phyloP scores from a whole-genome alignment of 2,113 vertebrate species.

The Neodontobutis hainanensis region DNA sequence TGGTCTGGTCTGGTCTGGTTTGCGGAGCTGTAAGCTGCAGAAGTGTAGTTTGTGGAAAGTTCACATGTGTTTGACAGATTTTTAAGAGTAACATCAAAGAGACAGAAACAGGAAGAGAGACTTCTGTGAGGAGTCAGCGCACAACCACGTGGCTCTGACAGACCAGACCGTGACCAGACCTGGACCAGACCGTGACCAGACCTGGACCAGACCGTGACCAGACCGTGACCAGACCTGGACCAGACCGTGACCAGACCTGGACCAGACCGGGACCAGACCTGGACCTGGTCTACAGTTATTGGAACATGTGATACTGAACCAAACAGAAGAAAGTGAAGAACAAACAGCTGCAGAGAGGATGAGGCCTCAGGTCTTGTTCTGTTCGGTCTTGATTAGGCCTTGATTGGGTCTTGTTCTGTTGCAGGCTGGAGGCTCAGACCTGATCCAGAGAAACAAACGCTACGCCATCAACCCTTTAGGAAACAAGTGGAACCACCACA shows the following conservation, averaged over 20 bases:
- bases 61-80: slow-evolving; percentile 72
- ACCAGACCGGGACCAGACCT: neutral
- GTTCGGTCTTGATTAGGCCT: no score
- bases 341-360: no score
- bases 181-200: no score
- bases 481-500: slow-evolving; percentile 67
- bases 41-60: neutral
- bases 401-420: neutral
- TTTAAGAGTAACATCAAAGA: slow-evolving; percentile 31
- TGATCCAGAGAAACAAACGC: slow-evolving; percentile 29
- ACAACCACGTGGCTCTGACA: slow-evolving; percentile 10
- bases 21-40: neutral
- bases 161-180: no score
- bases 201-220: no score
- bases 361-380: no score
- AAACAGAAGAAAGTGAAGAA: no score
- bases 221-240: no score
- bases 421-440: neutral
- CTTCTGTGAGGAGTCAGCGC: slow-evolving; percentile 25
- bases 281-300: neutral
- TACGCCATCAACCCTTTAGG: slow-evolving; percentile 68
- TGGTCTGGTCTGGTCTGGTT: neutral
- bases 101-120: slow-evolving; percentile 16
- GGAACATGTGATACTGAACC: no score
- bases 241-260: no score